These are phyloP conservation scores for Strigops habroptila DNA, from an alignment of 2,113 vertebrate genomes.

Conservation along the genomic window DNA sequence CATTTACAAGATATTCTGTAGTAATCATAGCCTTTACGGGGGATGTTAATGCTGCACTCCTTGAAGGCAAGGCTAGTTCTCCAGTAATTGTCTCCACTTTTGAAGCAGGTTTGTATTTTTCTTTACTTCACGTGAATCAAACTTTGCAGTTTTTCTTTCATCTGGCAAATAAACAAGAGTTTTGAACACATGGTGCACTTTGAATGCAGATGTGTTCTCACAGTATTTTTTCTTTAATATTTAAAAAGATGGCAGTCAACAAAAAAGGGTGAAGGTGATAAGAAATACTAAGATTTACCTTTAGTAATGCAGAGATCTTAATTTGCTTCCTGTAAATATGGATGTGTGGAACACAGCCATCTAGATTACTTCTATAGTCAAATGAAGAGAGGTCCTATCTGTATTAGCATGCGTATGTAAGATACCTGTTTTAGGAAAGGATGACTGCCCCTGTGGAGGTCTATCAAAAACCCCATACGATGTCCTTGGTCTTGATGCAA, in stretches of 20 bases:
- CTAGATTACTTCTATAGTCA: not conserved
- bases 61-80: conserved; percentile 81
- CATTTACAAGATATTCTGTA: conserved; percentile 88
- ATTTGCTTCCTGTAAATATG: not conserved
- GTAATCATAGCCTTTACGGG: conserved; percentile 87
- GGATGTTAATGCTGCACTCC: conserved; percentile 67
- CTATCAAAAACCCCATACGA: not conserved
- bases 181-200: not conserved
- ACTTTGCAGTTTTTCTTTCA: not conserved
- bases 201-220: not conserved
- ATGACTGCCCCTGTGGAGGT: not conserved
- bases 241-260: not conserved
- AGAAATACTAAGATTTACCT: not conserved
- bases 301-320: not conserved
- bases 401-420: not conserved
- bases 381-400: not conserved
- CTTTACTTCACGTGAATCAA: not conserved
- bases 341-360: not conserved
- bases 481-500: not conserved
- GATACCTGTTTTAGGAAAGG: not conserved
- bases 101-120: conserved; percentile 82
- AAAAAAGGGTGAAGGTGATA: not conserved
- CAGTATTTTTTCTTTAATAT: not conserved
- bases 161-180: not conserved
- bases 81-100: conserved; percentile 81